Evolutionary conservation across 2,888 invertebrate species (phyloP).

Genomic region (Drosophila multiciliata): DNA sequence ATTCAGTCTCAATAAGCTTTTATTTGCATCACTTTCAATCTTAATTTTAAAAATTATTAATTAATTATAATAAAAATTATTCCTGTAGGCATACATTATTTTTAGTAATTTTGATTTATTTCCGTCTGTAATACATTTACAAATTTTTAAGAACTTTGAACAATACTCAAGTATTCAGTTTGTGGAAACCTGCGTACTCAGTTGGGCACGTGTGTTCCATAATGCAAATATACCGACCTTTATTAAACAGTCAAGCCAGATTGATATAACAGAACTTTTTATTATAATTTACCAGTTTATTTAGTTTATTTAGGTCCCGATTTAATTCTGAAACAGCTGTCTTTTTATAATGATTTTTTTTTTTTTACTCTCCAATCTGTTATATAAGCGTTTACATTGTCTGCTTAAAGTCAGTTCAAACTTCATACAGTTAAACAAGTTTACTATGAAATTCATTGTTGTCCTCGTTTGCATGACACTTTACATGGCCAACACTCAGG

Average conservation of each 20-base stretch:
- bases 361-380: neutral
- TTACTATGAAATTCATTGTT: constrained; percentile 44
- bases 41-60: no score
- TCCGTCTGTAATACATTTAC: no score
- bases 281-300: neutral
- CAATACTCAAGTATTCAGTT: no score
- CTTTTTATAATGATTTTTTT: no score
- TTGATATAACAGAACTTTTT: neutral
- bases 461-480: constrained; percentile 11
- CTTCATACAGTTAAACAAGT: neutral
- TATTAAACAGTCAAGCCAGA: neutral
- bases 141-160: no score
- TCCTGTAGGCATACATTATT: no score
- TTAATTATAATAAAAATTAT: no score
- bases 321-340: neutral
- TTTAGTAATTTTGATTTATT: no score
- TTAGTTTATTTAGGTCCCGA: neutral
- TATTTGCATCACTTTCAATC: no score
- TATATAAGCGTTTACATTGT: constrained; percentile 9
- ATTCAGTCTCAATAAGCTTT: no score
- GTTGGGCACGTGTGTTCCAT: neutral
- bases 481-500: neutral
- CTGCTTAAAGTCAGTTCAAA: constrained; percentile 26
- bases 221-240: neutral
- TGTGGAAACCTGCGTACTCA: neutral